These are phyloP conservation scores for Chanos chanos DNA, from an alignment of 2,797 vertebrate genomes.

Conservation along the genomic window DNA sequence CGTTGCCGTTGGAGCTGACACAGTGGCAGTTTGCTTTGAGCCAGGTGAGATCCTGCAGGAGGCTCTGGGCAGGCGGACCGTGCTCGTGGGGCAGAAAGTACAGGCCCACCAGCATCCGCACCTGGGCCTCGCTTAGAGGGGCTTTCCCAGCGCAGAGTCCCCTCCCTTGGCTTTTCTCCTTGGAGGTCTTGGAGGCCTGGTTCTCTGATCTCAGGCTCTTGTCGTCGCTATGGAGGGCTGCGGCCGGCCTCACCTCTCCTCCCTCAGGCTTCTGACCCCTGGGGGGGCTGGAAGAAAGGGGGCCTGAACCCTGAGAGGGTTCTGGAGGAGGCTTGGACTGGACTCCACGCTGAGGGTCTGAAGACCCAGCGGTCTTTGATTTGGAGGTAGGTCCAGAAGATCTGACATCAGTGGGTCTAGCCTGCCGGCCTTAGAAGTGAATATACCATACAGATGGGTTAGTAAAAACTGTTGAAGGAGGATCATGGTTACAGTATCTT, in stretches of 20 bases:
- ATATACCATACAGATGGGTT: no score
- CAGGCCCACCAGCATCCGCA: constrained; percentile 77
- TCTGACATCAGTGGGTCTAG: constrained; percentile 54
- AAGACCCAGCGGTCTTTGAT: constrained; percentile 57
- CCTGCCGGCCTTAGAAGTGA: constrained; percentile 66
- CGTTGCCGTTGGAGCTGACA: constrained; percentile 64
- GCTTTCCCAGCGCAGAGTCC: constrained; percentile 57
- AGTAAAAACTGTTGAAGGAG: no score
- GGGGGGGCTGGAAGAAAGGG: constrained; percentile 57
- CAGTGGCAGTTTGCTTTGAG: constrained; percentile 74
- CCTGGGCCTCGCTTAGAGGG: constrained; percentile 68
- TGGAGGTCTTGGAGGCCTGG: constrained; percentile 25
- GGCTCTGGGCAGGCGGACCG: constrained; percentile 66
- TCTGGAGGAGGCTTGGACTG: constrained; percentile 60
- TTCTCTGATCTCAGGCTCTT: constrained; percentile 42
- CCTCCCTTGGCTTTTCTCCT: constrained; percentile 54
- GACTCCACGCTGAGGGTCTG: constrained; percentile 49
- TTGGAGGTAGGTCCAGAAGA: constrained; percentile 49
- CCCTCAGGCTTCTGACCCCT: constrained; percentile 19
- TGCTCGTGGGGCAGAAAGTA: constrained; percentile 83
- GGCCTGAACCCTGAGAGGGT: constrained; percentile 57
- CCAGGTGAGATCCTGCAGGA: constrained; percentile 81
- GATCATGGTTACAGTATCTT: no score
- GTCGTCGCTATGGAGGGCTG: constrained; percentile 11
- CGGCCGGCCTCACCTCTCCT: constrained; percentile 20